Evolutionary conservation across 2,113 vertebrate genomes (phyloP).

Genomic region (Percopsis transmontana): DNA sequence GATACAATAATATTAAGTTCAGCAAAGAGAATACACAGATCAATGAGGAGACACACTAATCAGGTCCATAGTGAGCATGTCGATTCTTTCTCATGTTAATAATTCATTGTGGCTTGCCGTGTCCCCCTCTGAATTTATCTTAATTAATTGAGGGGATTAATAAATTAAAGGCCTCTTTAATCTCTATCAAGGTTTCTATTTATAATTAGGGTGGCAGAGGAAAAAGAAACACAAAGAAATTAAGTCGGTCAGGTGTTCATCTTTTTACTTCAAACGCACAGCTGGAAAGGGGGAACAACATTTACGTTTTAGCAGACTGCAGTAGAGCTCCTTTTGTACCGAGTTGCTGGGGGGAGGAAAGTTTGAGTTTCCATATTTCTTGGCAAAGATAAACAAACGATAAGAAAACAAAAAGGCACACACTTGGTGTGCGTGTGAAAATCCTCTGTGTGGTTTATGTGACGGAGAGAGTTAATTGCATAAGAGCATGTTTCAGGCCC

Average conservation of each 20-base stretch:
- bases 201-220: constrained; percentile 36
- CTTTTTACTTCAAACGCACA: constrained; percentile 14
- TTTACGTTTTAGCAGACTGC: constrained; percentile 25
- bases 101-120: constrained; percentile 52
- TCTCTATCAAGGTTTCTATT: constrained; percentile 56
- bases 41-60: constrained; percentile 58
- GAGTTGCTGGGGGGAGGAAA: constrained; percentile 17
- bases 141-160: constrained; percentile 61
- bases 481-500: constrained; percentile 25
- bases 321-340: constrained; percentile 31
- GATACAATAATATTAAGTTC: constrained; percentile 5
- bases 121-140: constrained; percentile 35
- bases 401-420: constrained; percentile 9
- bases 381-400: constrained; percentile 36
- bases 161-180: constrained; percentile 53
- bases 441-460: neutral
- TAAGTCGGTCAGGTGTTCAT: constrained; percentile 18
- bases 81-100: constrained; percentile 56
- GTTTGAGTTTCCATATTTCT: constrained; percentile 26
- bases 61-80: constrained; percentile 41
- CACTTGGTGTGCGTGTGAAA: neutral
- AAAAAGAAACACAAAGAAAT: constrained; percentile 15
- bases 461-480: constrained; percentile 34
- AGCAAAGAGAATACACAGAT: constrained; percentile 67
- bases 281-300: constrained; percentile 7